These are phyloP conservation scores for Cyphomyrus plagiostoma DNA, from an alignment of 2,113 vertebrate species.

Conservation along the genomic window DNA sequence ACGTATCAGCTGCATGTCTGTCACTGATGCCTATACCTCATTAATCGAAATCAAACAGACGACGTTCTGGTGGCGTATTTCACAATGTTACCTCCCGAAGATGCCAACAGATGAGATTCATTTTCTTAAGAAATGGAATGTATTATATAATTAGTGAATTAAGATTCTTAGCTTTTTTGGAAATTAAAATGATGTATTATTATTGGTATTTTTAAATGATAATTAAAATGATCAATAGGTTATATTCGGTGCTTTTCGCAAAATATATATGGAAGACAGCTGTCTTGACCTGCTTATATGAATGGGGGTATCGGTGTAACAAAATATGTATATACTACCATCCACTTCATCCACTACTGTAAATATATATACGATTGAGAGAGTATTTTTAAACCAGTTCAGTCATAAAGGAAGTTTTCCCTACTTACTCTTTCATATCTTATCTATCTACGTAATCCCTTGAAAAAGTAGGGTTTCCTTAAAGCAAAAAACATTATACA, in stretches of 20 bases:
- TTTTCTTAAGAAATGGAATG: slow-evolving; percentile 45
- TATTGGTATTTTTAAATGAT: background rate
- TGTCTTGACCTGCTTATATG: background rate
- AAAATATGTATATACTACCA: background rate
- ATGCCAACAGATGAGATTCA: slow-evolving; percentile 46
- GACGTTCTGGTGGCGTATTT: background rate
- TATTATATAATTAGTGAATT: background rate
- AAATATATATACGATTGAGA: too few relatives aligned
- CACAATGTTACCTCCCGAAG: background rate
- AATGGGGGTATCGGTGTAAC: background rate
- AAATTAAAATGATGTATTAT: background rate
- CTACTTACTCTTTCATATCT: background rate
- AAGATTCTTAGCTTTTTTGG: background rate
- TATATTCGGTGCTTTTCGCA: background rate
- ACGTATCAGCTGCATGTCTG: background rate
- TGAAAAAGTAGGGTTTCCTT: background rate
- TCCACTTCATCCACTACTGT: background rate
- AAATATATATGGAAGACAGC: background rate
- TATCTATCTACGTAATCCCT: background rate
- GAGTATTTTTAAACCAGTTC: background rate
- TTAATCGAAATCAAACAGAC: background rate
- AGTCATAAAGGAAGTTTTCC: background rate
- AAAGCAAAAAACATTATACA: background rate
- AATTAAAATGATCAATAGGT: background rate
- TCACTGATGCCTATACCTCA: background rate